These are phyloP conservation scores for Mystacornis crossleyi DNA, from an alignment of 2,113 vertebrate species.

Conservation along the genomic window DNA sequence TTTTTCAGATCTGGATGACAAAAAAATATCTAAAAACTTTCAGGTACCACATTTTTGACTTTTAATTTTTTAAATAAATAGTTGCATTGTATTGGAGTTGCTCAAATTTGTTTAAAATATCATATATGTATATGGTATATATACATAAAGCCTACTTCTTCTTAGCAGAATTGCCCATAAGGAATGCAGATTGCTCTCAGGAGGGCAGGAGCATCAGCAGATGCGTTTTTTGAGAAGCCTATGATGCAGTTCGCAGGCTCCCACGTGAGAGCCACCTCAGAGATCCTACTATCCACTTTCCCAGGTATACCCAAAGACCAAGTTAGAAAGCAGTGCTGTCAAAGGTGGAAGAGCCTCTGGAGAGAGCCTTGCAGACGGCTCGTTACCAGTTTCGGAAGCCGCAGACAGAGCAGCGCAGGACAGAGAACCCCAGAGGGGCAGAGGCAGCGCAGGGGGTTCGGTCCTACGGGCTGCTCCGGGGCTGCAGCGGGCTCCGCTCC, in stretches of 20 bases:
- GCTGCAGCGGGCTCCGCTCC: neutral
- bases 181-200: neutral
- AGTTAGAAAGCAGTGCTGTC: neutral
- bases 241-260: neutral
- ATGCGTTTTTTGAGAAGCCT: neutral
- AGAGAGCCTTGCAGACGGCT: neutral
- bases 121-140: neutral
- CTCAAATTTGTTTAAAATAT: neutral
- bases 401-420: fast-evolving
- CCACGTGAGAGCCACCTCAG: neutral
- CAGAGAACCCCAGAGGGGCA: neutral
- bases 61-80: neutral
- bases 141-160: neutral
- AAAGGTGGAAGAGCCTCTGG: neutral
- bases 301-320: neutral
- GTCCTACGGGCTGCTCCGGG: fast-evolving
- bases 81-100: neutral
- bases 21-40: neutral
- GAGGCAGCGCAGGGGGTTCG: fast-evolving
- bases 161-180: neutral
- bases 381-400: fast-evolving
- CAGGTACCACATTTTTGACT: neutral
- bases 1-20: neutral
- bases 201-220: neutral
- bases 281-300: neutral